Percentiles rank a stretch among this genome's conserved stretches.
These are phyloP conservation scores for Magallana ariakensis DNA, from an alignment of 1,140 invertebrate genomes.

Conservation along the genomic window DNA sequence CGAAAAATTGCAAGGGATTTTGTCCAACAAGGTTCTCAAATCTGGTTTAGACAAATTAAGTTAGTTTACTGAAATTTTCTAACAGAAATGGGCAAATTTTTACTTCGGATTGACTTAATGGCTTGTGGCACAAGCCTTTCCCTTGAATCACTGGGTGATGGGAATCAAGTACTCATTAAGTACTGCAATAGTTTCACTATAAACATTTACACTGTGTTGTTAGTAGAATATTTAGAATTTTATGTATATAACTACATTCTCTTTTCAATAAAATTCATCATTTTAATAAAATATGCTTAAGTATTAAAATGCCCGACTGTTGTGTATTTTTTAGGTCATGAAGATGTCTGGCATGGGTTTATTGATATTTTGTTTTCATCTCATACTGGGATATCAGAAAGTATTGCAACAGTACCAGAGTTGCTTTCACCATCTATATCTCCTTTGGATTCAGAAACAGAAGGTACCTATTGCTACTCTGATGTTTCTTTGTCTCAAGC, in stretches of 20 bases:
- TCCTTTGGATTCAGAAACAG: constrained; percentile 3
- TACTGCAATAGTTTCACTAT: not conserved
- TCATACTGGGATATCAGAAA: constrained; percentile 3
- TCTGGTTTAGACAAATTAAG: not conserved
- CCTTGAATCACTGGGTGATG: constrained; percentile 2
- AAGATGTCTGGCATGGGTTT: not conserved
- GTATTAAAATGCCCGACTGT: not conserved
- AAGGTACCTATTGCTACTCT: constrained; percentile 1
- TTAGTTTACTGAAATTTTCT: not conserved
- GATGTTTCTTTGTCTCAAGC: constrained; percentile 2
- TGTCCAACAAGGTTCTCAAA: too few relatives aligned
- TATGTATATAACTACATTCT: not conserved
- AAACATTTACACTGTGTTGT: not conserved
- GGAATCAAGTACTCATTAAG: not conserved
- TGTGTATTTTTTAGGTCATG: constrained; percentile 2
- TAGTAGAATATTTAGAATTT: not conserved
- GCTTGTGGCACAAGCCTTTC: constrained; percentile 8
- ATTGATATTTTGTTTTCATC: constrained; percentile 5
- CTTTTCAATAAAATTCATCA: not conserved
- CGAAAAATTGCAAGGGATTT: too few relatives aligned
- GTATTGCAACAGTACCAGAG: constrained; percentile 1
- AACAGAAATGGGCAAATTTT: not conserved
- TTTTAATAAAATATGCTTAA: constrained; percentile 5
- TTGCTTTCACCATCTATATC: not conserved
- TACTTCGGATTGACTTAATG: not conserved